Conservation (phyloP, 2,797 vertebrate species). For the Cirrhinus mrigala region DNA sequence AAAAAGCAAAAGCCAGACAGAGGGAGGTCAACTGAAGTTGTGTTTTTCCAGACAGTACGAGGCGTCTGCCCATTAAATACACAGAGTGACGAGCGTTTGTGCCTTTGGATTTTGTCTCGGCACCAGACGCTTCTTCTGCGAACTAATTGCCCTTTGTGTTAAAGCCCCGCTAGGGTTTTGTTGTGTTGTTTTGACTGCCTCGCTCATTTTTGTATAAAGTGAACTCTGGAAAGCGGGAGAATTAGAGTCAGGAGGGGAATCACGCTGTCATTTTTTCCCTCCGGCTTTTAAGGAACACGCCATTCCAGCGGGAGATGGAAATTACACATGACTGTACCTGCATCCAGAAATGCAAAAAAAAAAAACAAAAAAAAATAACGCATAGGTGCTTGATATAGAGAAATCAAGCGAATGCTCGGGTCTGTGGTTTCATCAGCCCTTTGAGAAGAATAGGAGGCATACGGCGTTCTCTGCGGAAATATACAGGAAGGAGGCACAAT, state of each 20-base stretch:
- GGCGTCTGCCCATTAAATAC: neutral
- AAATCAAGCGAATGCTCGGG: neutral
- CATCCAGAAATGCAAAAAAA: neutral
- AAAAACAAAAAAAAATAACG: neutral
- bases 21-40: neutral
- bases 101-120: neutral
- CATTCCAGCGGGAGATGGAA: conserved; percentile 4
- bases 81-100: neutral
- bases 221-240: neutral
- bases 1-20: neutral
- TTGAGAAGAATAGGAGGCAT: conserved; percentile 10
- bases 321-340: neutral
- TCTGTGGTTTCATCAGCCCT: conserved; percentile 7
- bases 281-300: neutral
- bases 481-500: neutral
- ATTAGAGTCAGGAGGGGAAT: conserved; percentile 2
- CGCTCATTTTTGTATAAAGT: neutral
- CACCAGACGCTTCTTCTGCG: neutral
- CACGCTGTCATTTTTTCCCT: conserved; percentile 8
- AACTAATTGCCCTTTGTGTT: conserved; percentile 4
- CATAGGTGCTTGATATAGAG: neutral
- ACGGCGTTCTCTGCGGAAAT: neutral
- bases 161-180: neutral
- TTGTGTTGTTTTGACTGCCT: conserved; percentile 1
- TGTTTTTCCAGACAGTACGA: neutral